Conservation (phyloP, 1,140 invertebrate species). For the Trichoplusia ni region DNA sequence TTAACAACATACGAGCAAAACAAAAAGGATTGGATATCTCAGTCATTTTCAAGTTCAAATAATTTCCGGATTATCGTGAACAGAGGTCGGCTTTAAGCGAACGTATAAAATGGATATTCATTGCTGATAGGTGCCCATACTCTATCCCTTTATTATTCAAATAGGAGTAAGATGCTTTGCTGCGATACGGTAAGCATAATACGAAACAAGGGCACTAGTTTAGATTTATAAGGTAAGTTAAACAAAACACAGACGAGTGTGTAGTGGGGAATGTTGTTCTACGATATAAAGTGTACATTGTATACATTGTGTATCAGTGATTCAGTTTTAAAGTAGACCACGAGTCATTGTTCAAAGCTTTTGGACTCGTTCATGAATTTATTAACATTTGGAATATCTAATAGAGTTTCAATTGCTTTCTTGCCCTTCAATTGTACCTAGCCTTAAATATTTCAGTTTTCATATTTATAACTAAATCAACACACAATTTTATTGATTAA, state of each 20-base stretch:
- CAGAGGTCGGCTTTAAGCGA: conserved; percentile 9
- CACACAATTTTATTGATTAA: too few species aligned
- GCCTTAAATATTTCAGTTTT: too few species aligned
- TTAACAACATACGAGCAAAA: conserved; percentile 1
- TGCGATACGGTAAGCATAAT: neutral
- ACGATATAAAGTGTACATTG: too few species aligned
- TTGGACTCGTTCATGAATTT: too few species aligned
- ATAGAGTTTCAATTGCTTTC: too few species aligned
- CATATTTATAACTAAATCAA: too few species aligned
- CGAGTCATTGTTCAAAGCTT: too few species aligned
- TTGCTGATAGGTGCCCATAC: conserved; percentile 17
- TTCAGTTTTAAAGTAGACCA: too few species aligned
- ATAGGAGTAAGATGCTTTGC: conserved; percentile 1
- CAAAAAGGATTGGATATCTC: conserved; percentile 15
- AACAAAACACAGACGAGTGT: conserved; percentile 8
- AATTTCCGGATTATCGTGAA: conserved; percentile 26
- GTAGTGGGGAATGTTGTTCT: neutral
- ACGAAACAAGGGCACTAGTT: conserved; percentile 15
- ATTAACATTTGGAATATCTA: too few species aligned
- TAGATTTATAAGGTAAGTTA: conserved; percentile 24
- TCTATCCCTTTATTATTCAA: conserved; percentile 23
- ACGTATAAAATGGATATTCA: conserved; percentile 15
- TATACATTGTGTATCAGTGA: too few species aligned
- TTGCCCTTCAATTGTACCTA: too few species aligned
- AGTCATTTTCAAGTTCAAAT: conserved; percentile 20